Base-by-base conservation (phyloP, 2,888 invertebrate species). In the Hecatera dysodea region DNA sequence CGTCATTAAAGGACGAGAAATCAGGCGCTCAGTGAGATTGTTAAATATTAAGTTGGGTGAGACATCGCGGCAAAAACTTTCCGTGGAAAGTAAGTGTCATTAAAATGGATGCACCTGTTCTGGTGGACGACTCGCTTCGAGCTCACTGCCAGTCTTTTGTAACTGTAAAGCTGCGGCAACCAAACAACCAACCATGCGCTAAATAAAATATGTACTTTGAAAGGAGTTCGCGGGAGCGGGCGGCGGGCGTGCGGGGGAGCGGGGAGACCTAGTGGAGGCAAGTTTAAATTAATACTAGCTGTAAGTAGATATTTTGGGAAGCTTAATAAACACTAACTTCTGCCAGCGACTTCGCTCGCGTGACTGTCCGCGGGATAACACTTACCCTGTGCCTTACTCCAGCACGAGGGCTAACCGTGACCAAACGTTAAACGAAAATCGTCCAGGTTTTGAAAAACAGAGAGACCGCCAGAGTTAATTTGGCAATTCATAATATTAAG, bases 131-230 rank as follows among this genome's bases (percentile, higher is more conserved):
- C n/a, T n/a, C n/a, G n/a, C n/a, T n/a, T n/a, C n/a, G n/a, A n/a
- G n/a, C 44, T 5, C 11, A 9, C 33, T 19, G 11, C 24, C 19
- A 9, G 12, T 39, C 57, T 60, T 44, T 36, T 15, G 39, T 50
- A 50, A 55, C 36, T 44, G 57, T 27, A 44, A 53, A n/a, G 53
- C 29, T 24, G 50, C 44, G 24, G 60, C 42, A 27, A 44, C 52
- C 50, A 39, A 27, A 62, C 75, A 64, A 64, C 62, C 55, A 68
- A 64, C 64, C 52, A 42, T 71, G 42, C 19, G 46, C 57, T 48
- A 59, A 59, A 75, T 75, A 67, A 74, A 75, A 67, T 50, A n/a
- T n/a, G n/a, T n/a, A 67, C 42, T 67, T 63, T 55, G 7, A 67
- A 59, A 67, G 15, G 15, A 55, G 36, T 72, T 71, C 44, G 24